Conservation (phyloP, 2,113 vertebrate genomes). For the Microtus ochrogaster region DNA sequence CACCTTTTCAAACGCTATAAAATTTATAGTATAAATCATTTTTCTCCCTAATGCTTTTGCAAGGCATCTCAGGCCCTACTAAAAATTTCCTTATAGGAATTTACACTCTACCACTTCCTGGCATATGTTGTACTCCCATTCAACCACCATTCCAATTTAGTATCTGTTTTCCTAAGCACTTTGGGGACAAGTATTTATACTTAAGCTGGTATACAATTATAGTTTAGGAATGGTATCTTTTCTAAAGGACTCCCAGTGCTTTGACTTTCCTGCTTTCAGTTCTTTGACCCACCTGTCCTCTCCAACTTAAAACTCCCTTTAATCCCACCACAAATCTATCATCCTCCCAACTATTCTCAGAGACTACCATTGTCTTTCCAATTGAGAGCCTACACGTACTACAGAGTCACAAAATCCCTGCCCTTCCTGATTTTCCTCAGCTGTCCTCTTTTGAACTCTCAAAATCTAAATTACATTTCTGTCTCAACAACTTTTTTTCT, state of each 20-base stretch:
- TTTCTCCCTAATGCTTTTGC: conserved; percentile 38
- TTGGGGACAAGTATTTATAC: not conserved
- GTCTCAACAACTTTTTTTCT: not conserved
- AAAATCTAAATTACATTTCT: not conserved
- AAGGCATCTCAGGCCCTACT: not conserved
- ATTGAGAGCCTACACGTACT: not conserved
- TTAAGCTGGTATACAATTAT: not conserved
- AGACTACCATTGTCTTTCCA: not conserved
- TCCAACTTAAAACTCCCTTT: not conserved
- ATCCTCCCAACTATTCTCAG: not conserved
- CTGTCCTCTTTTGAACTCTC: not conserved
- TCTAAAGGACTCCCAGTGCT: conserved; percentile 5
- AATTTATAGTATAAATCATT: not conserved
- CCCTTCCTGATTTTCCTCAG: not conserved
- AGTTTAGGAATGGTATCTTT: not conserved
- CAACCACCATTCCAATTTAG: conserved; percentile 5
- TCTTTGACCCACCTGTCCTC: not conserved
- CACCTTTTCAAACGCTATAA: conserved; percentile 11
- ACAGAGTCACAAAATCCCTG: not conserved
- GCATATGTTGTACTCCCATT: not conserved
- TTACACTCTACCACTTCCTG: not conserved
- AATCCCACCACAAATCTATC: not conserved
- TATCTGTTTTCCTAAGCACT: conserved; percentile 19
- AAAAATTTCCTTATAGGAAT: conserved; percentile 7
- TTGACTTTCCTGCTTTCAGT: not conserved